Evolutionary conservation across 2,113 vertebrate species (phyloP), one percentile per base, ranked within the genome.

Genomic region (Nyctereutes procyonoides): DNA sequence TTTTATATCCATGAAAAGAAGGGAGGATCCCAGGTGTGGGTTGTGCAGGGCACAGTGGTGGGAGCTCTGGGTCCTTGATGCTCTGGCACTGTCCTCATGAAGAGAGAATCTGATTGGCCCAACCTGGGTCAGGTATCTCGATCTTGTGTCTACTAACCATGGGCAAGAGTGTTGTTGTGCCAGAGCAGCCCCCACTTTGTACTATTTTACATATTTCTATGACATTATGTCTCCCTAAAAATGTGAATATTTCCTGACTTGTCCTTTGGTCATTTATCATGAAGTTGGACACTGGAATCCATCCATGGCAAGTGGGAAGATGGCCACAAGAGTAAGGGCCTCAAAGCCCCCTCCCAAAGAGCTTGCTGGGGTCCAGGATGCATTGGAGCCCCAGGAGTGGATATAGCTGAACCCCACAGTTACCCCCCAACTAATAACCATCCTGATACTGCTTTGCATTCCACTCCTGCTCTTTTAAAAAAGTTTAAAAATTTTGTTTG

Each of bases 181-280:
- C 53, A 48, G 8, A 53, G 24, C 8, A 13, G 1, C 5, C 13
- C 22, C 7, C 15, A 6, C 12, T 38, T 22, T 30, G 2, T 10
- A 13, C 35, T 10, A 2, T n/a, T 87, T 2, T 67, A 20, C 19
- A 9, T 15, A 19, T 65, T 60, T 48, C 17, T 12, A 9, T 55
- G 32, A 38, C 24, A 38, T 67, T 55, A 43, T 82, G 51, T 76
- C 53, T 26, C 65, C 83, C 67, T 83, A 20, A 69, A 81, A 81
- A 12, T 26, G 15, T 38, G 56, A 16, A 0, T 69, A 14, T 69
- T 87, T 60, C 32, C 79, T 82, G 24, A 74, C 19, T 71, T 79
- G 60, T 69, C 62, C 16, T 58, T 83, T 58, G 67, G n/a, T 60
- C 58, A 19, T 15, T 80, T 30, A 62, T 85, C 20, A n/a, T 60